Evolutionary conservation across 2,113 vertebrate species (phyloP).

Genomic region (Pogonocichla stellata): DNA sequence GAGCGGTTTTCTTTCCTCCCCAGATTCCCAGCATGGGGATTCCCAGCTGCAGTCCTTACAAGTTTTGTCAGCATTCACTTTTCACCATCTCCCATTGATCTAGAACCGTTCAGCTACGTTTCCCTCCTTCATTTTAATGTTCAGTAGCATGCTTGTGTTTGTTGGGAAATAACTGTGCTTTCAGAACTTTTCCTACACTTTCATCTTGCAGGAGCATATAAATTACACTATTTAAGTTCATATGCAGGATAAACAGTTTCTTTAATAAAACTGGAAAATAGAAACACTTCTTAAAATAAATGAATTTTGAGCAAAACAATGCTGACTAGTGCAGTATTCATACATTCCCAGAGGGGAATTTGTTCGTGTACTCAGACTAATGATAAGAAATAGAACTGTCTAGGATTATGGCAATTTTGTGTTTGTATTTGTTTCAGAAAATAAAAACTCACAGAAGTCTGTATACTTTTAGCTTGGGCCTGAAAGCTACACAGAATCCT

Average conservation of each 20-base stretch:
- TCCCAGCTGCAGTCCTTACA: constrained; percentile 28
- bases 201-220: neutral
- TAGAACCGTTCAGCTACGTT: constrained; percentile 59
- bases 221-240: neutral
- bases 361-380: neutral
- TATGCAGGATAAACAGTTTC: neutral
- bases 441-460: neutral
- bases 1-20: neutral
- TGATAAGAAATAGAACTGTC: neutral
- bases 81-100: constrained; percentile 59
- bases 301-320: neutral
- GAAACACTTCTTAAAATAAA: neutral
- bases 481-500: neutral
- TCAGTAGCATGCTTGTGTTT: neutral
- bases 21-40: constrained; percentile 35
- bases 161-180: neutral
- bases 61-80: constrained; percentile 58
- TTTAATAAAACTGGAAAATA: neutral
- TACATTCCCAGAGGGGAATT: neutral
- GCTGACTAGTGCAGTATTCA: neutral
- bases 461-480: neutral
- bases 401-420: neutral
- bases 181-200: neutral
- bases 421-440: neutral
- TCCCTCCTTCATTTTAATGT: neutral